phyloP scores from a whole-genome alignment of 2,113 vertebrate genomes.

The Arizona elegans region DNA sequence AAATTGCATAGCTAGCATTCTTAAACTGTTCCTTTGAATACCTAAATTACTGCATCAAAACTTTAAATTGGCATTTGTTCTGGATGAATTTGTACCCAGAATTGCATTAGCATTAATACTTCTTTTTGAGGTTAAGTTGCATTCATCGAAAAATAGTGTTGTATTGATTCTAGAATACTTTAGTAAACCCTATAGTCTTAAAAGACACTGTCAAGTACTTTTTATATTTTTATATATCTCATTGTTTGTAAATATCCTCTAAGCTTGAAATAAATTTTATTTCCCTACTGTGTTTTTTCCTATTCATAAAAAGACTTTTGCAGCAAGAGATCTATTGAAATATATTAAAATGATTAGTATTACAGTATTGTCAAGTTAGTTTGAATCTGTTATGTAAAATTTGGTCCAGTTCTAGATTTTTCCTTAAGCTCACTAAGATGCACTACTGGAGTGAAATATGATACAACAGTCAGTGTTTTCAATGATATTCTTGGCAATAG shows the following conservation, averaged over 20 bases:
- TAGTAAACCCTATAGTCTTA: constrained; percentile 70
- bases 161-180: constrained; percentile 66
- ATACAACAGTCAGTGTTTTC: neutral
- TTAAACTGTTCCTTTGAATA: constrained; percentile 36
- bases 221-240: constrained; percentile 78
- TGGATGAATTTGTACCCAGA: constrained; percentile 52
- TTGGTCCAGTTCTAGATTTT: neutral
- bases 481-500: neutral
- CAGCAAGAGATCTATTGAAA: neutral
- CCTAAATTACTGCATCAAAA: constrained; percentile 32
- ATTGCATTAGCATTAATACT: constrained; percentile 36
- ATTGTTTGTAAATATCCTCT: constrained; percentile 77
- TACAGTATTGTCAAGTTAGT: neutral
- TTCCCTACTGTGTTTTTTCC: constrained; percentile 67
- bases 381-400: neutral
- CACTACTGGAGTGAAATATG: neutral
- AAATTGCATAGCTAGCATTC: constrained; percentile 50
- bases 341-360: neutral
- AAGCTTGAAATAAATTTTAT: constrained; percentile 80
- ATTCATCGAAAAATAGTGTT: constrained; percentile 63
- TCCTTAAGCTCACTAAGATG: neutral
- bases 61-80: constrained; percentile 51
- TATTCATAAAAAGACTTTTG: neutral
- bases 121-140: constrained; percentile 57
- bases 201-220: constrained; percentile 73